Conservation (phyloP, 2,888 invertebrate genomes). For the Ornithoptera alexandrae region DNA sequence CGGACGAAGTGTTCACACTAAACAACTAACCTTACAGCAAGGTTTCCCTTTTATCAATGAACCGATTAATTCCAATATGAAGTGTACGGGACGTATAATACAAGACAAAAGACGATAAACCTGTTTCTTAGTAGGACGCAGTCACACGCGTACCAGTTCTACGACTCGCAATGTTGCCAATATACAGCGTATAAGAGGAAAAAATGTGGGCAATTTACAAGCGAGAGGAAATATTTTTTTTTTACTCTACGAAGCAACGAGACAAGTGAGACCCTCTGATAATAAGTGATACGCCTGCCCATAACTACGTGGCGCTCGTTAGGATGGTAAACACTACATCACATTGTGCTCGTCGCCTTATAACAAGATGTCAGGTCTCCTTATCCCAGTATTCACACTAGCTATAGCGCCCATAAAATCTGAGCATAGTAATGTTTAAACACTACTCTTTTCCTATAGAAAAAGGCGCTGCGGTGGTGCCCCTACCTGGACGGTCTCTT, state of each 20-base stretch:
- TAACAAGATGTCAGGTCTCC: no score
- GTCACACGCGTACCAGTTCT: slow-evolving; percentile 8
- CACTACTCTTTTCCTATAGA: no score
- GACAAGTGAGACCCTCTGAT: no score
- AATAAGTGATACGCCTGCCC: no score
- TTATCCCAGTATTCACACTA: no score
- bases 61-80: slow-evolving; percentile 15
- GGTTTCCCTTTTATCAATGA: slow-evolving; percentile 25
- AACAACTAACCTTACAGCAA: slow-evolving; percentile 11
- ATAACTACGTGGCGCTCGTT: no score
- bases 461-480: no score
- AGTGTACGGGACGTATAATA: slow-evolving; percentile 13
- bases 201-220: background rate
- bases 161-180: slow-evolving; percentile 22
- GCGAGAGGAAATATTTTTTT: background rate
- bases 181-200: background rate
- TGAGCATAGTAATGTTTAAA: no score
- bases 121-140: slow-evolving; percentile 24
- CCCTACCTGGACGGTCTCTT: no score
- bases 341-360: no score
- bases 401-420: no score
- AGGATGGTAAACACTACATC: no score
- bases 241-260: background rate
- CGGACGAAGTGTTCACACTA: slow-evolving; percentile 9
- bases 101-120: slow-evolving; percentile 22